Evolutionary conservation across 2,113 vertebrate species (phyloP), one percentile per base, ranked within the genome.

Genomic region (Xenus cinereus): DNA sequence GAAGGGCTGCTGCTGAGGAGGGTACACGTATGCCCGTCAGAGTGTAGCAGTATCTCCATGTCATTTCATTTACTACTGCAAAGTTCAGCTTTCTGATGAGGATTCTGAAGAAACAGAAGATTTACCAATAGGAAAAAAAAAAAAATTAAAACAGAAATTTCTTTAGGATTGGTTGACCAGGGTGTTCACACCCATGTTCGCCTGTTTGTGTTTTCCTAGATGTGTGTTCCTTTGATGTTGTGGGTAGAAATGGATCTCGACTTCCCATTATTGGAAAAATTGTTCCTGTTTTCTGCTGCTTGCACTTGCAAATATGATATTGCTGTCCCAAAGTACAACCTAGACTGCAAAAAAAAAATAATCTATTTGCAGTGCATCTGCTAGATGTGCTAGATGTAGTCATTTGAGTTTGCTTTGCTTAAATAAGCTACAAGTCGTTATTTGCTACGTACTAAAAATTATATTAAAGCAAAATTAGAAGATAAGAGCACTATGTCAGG

Each of bases 201-300:
- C 62, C 50, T 63, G 33, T 60, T 64, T 85, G 4, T 53, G 20
- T 75, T 88, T 84, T 17, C 28, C 35, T 83, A 60, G 13, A 6
- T 63, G 17, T 2, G 7, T 33, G 20, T 45, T 39, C 37, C 10
- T 39, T 21, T 69, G 57, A 4, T 63, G 4, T 4, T 72, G 37
- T 27, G 17, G 24, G 39, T 24, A 75, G 73, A 84, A 84, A 63
- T 71, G 24, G 37, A 46, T 84, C 51, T 63, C 77, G 46, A 66
- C 39, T 81, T 91, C 71, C 30, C 35, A 14, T 90, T 68, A 48
- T 53, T 7, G 9, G 72, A 83, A 84, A 50, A 64, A 45, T 35
- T 8, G 43, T n/a, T 87, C 77, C 63, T 72, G 39, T 90, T 85
- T 92, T 82, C 39, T 75, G 53, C 50, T 73, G 53, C 81, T 87